phyloP scores from a whole-genome alignment of 2,888 invertebrate species.

The Strigamia transsilvanica region DNA sequence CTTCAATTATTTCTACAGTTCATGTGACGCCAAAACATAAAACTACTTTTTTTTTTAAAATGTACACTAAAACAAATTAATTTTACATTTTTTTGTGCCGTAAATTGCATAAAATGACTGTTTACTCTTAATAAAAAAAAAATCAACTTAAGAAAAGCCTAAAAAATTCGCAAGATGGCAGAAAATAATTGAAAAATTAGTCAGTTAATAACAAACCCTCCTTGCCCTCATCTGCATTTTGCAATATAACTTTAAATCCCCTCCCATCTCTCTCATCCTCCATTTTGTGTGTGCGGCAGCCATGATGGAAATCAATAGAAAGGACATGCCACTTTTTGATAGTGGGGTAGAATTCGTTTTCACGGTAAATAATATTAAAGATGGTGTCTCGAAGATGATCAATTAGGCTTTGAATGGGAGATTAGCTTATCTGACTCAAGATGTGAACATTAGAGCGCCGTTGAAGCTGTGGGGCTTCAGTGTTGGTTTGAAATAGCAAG shows the following conservation, averaged over 20 bases:
- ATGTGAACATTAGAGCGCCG: background rate
- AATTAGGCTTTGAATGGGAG: background rate
- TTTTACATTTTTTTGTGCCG: background rate
- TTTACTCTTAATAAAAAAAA: too few relatives aligned
- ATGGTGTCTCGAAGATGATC: conserved; percentile 16
- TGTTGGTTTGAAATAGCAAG: background rate
- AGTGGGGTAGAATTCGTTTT: conserved; percentile 18
- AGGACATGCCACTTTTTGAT: conserved; percentile 33
- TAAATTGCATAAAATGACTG: too few relatives aligned
- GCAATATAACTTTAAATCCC: conserved; percentile 40
- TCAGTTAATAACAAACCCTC: conserved; percentile 14
- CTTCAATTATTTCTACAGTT: background rate
- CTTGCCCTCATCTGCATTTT: conserved; percentile 34
- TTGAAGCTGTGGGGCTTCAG: background rate
- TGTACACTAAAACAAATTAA: background rate
- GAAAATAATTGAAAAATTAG: background rate
- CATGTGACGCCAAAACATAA: background rate
- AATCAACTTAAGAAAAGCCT: background rate
- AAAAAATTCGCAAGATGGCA: background rate
- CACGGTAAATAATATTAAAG: conserved; percentile 36
- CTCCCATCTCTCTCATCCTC: conserved; percentile 24
- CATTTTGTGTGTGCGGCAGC: conserved; percentile 48
- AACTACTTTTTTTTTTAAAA: background rate
- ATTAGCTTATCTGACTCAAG: background rate
- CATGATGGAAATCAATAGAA: conserved; percentile 40